phyloP scores from a whole-genome alignment of 2,888 invertebrate species.

The Polydrusus tereticollis region DNA sequence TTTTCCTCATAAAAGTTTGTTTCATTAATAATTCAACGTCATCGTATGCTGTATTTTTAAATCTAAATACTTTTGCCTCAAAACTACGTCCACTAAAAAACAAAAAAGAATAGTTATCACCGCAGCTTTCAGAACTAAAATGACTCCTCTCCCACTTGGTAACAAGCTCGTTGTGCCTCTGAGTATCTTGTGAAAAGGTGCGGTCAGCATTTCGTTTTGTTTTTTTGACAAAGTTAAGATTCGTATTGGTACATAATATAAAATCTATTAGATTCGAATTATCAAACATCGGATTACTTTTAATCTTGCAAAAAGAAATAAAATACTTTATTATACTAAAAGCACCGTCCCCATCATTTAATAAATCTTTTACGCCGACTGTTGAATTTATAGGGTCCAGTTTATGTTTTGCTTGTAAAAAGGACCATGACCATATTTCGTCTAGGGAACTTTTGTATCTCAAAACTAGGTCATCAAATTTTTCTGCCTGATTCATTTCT shows the following conservation, averaged over 20 bases:
- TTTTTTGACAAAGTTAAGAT: conserved; percentile 17
- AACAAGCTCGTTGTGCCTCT: neutral
- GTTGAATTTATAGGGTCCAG: neutral
- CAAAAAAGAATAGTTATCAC: neutral
- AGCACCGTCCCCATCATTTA: conserved; percentile 14
- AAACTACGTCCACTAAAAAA: neutral
- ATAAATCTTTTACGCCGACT: conserved; percentile 29
- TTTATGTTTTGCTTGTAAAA: conserved; percentile 48
- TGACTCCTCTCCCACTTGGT: neutral
- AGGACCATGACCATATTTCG: conserved; percentile 33
- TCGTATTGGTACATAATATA: conserved; percentile 47
- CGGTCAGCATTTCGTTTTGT: neutral
- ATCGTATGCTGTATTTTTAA: neutral
- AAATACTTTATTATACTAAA: conserved; percentile 46
- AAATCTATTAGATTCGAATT: conserved; percentile 37
- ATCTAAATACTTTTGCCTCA: neutral
- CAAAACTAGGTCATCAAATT: conserved; percentile 46
- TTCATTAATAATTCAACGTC: neutral
- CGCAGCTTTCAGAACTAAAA: neutral
- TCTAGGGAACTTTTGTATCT: conserved; percentile 14
- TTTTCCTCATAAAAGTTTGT: neutral
- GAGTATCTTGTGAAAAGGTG: neutral
- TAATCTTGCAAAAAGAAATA: conserved; percentile 46
- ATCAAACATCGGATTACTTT: conserved; percentile 27
- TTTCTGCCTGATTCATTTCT: conserved; percentile 46